Evolutionary conservation across 2,113 vertebrate species (phyloP), one percentile per base, ranked within the genome.

Genomic region (Platanista minor): DNA sequence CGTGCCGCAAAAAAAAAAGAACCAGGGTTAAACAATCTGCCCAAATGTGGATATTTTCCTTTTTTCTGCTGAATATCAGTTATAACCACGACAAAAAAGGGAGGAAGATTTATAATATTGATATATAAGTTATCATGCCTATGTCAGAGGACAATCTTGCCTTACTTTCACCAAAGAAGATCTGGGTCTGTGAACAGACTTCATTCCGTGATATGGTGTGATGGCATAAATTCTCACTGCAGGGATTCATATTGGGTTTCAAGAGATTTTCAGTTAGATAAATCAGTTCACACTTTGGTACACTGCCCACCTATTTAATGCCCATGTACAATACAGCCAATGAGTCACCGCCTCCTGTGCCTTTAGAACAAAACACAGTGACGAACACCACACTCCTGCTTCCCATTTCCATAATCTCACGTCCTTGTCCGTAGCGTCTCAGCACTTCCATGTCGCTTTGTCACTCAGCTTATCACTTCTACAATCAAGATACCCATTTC

Each of bases 241-340:
- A 49, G 27, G 21, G 29, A 81, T 89, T 85, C 10, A 64, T 15
- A 13, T 36, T 23, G 74, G 36, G 49, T 69, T 52, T 86, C 5
- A 67, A 77, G 67, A 71, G 67, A 82, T 54, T 71, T 41, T 31
- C 6, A 77, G 74, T n/a, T 82, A 93, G 75, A 71, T 66, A 75
- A 89, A 75, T 86, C 62, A 94, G 80, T 89, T 11, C 49, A 36
- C 59, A 52, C 41, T 64, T 84, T n/a, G 67, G 72, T 29, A 62
- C 20, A n/a, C 41, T 23, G 23, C 52, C 43, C 6, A 5, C 66
- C 46, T 52, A 21, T 80, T 84, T 91, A 66, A 83, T 87, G 59
- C 54, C 25, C 21, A 9, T 25, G 59, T 67, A 17, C 36, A 90
- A 23, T 64, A 11, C 8, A 41, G 39, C 59, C 25, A 31, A 67